phyloP scores from a whole-genome alignment of 1,140 invertebrate genomes.

The Scaptomyza graminum region DNA sequence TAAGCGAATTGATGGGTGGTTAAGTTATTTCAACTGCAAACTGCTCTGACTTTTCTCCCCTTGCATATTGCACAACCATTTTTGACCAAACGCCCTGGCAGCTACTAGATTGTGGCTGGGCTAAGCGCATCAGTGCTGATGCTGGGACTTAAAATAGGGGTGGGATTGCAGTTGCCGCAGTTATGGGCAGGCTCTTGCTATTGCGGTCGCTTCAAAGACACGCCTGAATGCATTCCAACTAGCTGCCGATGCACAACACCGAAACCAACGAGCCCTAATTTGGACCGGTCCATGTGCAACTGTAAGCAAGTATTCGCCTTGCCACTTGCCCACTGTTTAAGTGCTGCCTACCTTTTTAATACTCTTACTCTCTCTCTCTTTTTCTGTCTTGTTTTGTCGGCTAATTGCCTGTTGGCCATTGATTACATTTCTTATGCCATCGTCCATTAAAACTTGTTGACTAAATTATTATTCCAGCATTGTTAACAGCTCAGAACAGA shows the following conservation, averaged over 20 bases:
- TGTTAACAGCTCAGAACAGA: no score
- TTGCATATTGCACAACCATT: not conserved
- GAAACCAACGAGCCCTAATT: not conserved
- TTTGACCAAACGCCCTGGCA: not conserved
- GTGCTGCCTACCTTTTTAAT: not conserved
- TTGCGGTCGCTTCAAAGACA: conserved; percentile 48
- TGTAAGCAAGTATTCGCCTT: not conserved
- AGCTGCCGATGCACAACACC: not conserved
- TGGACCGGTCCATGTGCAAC: not conserved
- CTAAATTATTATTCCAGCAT: not conserved
- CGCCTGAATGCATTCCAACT: conserved; percentile 13
- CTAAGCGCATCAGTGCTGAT: conserved; percentile 18
- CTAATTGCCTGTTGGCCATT: conserved; percentile 1
- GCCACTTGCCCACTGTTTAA: not conserved
- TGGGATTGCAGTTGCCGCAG: conserved; percentile 8
- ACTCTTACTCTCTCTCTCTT: not conserved
- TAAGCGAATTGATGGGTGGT: conserved; percentile 54
- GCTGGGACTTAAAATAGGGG: not conserved
- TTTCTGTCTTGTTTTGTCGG: not conserved
- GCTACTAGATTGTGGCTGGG: conserved; percentile 29
- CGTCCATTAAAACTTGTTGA: not conserved
- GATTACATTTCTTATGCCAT: conserved; percentile 2
- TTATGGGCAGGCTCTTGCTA: not conserved
- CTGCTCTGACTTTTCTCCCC: conserved; percentile 31
- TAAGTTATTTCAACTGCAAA: conserved; percentile 46